These are phyloP conservation scores for Aphelenchoides fujianensis DNA, from an alignment of 1,140 invertebrate species.

Conservation along the genomic window DNA sequence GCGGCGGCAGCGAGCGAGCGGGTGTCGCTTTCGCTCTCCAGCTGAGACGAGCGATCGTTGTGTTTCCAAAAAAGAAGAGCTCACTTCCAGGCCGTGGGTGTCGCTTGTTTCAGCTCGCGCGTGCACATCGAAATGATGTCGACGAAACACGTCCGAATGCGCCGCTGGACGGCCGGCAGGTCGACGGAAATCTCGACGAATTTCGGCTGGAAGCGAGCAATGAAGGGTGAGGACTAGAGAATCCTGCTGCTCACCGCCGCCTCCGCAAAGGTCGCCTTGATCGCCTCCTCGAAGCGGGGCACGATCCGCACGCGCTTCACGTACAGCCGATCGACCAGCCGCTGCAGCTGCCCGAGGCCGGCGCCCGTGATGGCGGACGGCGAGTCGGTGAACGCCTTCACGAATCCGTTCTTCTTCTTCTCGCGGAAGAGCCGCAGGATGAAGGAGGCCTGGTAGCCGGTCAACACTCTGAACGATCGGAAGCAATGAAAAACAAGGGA, in stretches of 20 bases:
- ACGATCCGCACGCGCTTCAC: conserved; percentile 43
- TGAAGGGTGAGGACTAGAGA: no score
- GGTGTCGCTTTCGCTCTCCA: conserved; percentile 34
- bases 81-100: conserved; percentile 46
- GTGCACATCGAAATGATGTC: conserved; percentile 57
- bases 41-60: conserved; percentile 1
- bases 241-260: conserved; percentile 34
- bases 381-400: conserved; percentile 57
- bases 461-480: conserved; percentile 42
- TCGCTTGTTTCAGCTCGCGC: conserved; percentile 49
- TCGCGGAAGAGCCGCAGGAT: conserved; percentile 60
- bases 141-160: conserved; percentile 40
- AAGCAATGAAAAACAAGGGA: conserved; percentile 1
- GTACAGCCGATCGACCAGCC: conserved; percentile 51
- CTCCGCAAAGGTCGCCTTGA: conserved; percentile 45
- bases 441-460: conserved; percentile 58
- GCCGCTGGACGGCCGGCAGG: conserved; percentile 33
- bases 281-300: conserved; percentile 45
- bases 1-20: conserved; percentile 32
- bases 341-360: conserved; percentile 54
- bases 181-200: conserved; percentile 49
- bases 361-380: conserved; percentile 35
- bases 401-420: conserved; percentile 56
- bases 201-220: conserved; percentile 41
- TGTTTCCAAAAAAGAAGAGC: conserved; percentile 2